Evolutionary conservation across 2,797 vertebrate genomes (phyloP).

Genomic region (Scolopax rusticola): DNA sequence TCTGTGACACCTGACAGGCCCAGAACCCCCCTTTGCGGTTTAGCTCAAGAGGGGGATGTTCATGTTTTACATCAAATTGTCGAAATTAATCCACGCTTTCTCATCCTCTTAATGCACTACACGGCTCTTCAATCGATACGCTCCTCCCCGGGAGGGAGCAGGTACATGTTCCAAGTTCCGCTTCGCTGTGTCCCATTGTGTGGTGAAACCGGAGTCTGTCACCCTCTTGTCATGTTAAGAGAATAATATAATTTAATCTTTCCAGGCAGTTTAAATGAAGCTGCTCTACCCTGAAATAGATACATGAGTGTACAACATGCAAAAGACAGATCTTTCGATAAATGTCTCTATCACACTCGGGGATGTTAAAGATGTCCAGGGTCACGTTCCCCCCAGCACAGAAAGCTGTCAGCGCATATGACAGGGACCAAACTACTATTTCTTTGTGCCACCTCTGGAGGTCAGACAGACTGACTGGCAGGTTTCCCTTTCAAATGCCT

Average conservation of each 20-base stretch:
- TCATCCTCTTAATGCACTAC: neutral
- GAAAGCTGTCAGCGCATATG: neutral
- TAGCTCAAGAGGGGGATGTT: conserved; percentile 12
- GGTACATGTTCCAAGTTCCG: conserved; percentile 21
- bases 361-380: neutral
- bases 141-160: conserved; percentile 16
- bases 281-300: conserved; percentile 70
- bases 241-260: conserved; percentile 72
- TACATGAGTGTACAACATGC: conserved; percentile 11
- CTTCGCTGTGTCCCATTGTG: conserved; percentile 43
- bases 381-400: neutral
- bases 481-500: neutral
- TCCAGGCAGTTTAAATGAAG: conserved; percentile 63
- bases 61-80: conserved; percentile 22
- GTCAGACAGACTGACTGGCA: neutral
- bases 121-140: neutral
- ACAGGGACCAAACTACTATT: neutral
- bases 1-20: conserved; percentile 21
- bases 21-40: neutral
- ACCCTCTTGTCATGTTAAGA: conserved; percentile 32
- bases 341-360: fast-evolving
- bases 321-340: conserved; percentile 43
- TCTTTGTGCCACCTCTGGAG: neutral
- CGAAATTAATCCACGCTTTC: conserved; percentile 60
- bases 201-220: neutral